These are phyloP conservation scores for Ornithoptera priamus DNA, from an alignment of 2,888 invertebrate genomes.

Conservation along the genomic window DNA sequence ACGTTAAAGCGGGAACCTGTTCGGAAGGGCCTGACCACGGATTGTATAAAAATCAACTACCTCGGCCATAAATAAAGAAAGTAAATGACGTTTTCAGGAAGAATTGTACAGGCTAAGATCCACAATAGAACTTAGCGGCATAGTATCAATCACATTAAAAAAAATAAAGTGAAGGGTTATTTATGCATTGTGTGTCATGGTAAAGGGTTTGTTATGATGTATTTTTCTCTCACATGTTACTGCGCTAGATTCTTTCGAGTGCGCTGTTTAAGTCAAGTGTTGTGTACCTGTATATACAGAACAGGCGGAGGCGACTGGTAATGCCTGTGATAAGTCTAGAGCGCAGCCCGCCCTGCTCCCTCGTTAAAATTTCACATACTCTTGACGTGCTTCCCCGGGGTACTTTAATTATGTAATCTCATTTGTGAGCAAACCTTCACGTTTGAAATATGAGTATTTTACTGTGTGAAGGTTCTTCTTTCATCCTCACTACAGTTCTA, in stretches of 20 bases:
- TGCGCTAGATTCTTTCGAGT: constrained; percentile 11
- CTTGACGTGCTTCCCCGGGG: constrained; percentile 75
- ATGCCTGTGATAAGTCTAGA: constrained; percentile 63
- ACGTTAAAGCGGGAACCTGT: no score
- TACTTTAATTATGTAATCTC: constrained; percentile 79
- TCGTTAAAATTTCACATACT: constrained; percentile 79
- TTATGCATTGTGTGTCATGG: no score
- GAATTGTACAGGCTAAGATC: no score
- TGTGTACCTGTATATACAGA: constrained; percentile 5
- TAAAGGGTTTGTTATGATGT: no score
- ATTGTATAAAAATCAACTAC: no score
- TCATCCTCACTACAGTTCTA: constrained; percentile 40
- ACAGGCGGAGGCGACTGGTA: constrained; percentile 33
- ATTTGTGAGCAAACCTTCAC: constrained; percentile 71
- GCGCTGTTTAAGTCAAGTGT: constrained; percentile 22
- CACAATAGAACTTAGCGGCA: no score
- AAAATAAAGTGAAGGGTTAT: no score
- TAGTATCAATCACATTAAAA: no score
- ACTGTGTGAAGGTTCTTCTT: constrained; percentile 60
- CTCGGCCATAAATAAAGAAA: no score
- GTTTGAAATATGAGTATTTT: constrained; percentile 71
- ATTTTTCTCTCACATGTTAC: neutral
- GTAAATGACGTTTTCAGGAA: no score
- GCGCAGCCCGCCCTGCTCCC: constrained; percentile 52
- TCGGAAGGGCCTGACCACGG: no score